Percentiles rank a stretch among this genome's conserved stretches.
Evolutionary conservation across 53 echinoderm and acorn worm species (phyloP).

Genomic region (Luidia sarsii): DNA sequence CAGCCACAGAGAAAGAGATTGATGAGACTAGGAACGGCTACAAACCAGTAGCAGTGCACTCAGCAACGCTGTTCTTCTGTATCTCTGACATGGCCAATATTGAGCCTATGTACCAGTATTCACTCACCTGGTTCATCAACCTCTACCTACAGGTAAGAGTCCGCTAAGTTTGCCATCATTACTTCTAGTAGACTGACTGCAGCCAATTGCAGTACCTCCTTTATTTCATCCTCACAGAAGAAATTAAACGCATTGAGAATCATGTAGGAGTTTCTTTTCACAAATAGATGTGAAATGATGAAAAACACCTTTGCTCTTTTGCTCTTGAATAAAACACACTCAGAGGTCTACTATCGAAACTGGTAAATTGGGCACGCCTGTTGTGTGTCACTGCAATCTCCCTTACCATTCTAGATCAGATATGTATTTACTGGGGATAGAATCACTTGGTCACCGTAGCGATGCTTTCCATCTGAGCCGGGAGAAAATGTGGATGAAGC

Average conservation of each 20-base stretch:
- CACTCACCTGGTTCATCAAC: constrained; percentile 96
- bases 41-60: constrained; percentile 72
- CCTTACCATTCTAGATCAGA: no score
- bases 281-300: no score
- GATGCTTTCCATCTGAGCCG: no score
- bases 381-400: no score
- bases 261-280: no score
- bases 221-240: background rate
- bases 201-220: no score
- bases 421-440: no score
- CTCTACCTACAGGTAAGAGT: constrained; percentile 86
- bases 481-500: no score
- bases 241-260: background rate
- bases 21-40: constrained; percentile 97
- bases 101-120: constrained; percentile 99
- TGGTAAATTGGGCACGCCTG: no score
- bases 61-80: constrained; percentile 89
- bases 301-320: background rate
- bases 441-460: no score
- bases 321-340: background rate
- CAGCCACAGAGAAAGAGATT: constrained; percentile 97
- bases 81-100: constrained; percentile 99
- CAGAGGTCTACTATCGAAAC: background rate
- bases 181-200: no score
- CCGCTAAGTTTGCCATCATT: background rate